Evolutionary conservation across 2,888 invertebrate species (phyloP), one percentile per base, ranked within the genome.

Genomic region (Rotaria socialis): DNA sequence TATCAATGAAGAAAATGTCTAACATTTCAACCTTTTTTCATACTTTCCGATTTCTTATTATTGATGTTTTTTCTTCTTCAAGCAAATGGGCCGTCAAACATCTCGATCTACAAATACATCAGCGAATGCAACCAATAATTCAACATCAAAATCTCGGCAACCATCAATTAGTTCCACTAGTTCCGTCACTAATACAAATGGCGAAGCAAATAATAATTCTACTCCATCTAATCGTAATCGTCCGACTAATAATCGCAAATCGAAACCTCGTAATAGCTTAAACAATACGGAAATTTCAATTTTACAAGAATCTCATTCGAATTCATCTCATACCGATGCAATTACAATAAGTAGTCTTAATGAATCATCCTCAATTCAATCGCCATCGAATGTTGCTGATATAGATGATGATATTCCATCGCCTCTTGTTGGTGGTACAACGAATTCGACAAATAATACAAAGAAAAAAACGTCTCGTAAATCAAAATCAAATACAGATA

Each of bases 1-100:
- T 47, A 47, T 47, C 47, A 7, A 47, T 10, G 7, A 47, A 47
- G 11, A 47, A 47, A 47, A 47, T 47, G 47, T 47, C 47, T 47
- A 47, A 47, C 7, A 47, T 47, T 4, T 47, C 11, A 7, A 7
- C 11, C 11, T 47, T 47, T 2, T 5, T 11, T 47, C 47, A 10
- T 10, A 7, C 7, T 10, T 7, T 24, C 3, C 27, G 24, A 0
- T 60, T 60, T 22, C 22, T 60, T 60, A n/a, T 35, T 67, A n/a
- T 67, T 67, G 8, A 47, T 11, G 7, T 56, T 22, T 4, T n/a
- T 27, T n/a, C n/a, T 60, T 60, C 35, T 35, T 35, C 4, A 47
- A 80, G 80, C 43, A 80, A 80, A n/a, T 47, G 11, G 80, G 80
- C 5, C 80, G 80, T 80, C 80, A 80, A 43, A 80, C 80, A 80